These are phyloP conservation scores for Caenorhabditis sulstoni DNA, from an alignment of 2,888 invertebrate species.

Conservation along the genomic window DNA sequence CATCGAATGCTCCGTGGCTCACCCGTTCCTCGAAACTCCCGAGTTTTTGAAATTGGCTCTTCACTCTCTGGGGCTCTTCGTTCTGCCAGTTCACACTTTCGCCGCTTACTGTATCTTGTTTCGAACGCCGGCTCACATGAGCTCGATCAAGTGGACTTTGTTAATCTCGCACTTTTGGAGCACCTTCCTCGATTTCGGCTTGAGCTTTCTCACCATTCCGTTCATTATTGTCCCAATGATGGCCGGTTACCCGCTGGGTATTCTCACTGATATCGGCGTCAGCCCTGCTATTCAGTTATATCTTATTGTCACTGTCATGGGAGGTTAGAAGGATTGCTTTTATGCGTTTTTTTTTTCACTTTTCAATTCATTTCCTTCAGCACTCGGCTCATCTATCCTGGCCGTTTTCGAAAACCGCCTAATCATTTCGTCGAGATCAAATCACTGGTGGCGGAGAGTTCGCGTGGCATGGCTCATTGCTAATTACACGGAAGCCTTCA, in stretches of 20 bases:
- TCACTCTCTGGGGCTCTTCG: neutral
- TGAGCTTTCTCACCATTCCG: slow-evolving; percentile 2
- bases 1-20: no score
- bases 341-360: no score
- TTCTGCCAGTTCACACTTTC: slow-evolving; percentile 10
- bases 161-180: slow-evolving; percentile 3
- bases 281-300: neutral
- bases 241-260: slow-evolving; percentile 10
- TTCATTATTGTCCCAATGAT: slow-evolving; percentile 2
- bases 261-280: neutral
- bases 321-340: neutral
- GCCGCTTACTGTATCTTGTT: slow-evolving; percentile 29
- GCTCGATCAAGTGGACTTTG: neutral
- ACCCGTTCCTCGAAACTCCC: slow-evolving; percentile 18
- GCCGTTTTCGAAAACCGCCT: slow-evolving; percentile 22
- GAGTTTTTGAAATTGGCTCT: slow-evolving; percentile 3
- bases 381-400: neutral
- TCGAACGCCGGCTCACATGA: slow-evolving; percentile 14
- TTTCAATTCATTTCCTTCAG: slow-evolving; percentile 5
- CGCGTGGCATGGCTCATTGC: slow-evolving; percentile 6
- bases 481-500: neutral
- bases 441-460: neutral
- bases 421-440: neutral
- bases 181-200: neutral
- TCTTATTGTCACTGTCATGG: neutral